Evolutionary conservation across 2,888 invertebrate species (phyloP), one percentile per base, ranked within the genome.

Genomic region (Acanthosepion pharaonis): DNA sequence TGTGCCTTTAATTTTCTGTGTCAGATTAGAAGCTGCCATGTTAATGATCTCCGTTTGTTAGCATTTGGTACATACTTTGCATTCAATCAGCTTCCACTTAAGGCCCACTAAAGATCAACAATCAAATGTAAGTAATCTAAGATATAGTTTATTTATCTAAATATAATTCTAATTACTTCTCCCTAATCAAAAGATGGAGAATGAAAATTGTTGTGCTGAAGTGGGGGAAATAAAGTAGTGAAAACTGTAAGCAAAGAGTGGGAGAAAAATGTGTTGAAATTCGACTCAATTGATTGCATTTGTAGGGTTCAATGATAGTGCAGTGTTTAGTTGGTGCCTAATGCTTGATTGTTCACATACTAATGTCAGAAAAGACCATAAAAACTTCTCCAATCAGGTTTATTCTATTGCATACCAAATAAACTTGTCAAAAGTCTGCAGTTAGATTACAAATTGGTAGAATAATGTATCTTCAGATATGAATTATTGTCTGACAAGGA

Each of bases 401-500:
- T 78, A 78, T 78, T 78, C 78, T n/a, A 78, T 78, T 78, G 78
- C 78, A 78, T n/a, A 78, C 78, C 78, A 78, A 78, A 78, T 78
- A 78, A 78, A 78, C 78, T 78, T 78, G 78, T 78, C 78, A 78
- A 78, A 78, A 78, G n/a, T 78, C 78, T 78, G n/a, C n/a, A 78
- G 78, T 78, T 78, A n/a, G 78, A 78, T 78, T 78, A 78, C 78
- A 78, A 78, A 78, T 78, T 78, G 78, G 78, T 33, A 9, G 78
- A 78, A 78, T 78, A 78, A 78, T 78, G 78, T 78, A 33, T 33
- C 78, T 78, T 78, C 78, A 78, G 78, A n/a, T 78, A 78, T 78
- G 78, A 78, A 33, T 78, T 78, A 78, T 78, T 78, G 78, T 78
- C n/a, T 78, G 78, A 15, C 78, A 78, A 33, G 78, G 78, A 78